Evolutionary conservation across 1,140 invertebrate genomes (phyloP).

Genomic region (Drosophila albomicans): DNA sequence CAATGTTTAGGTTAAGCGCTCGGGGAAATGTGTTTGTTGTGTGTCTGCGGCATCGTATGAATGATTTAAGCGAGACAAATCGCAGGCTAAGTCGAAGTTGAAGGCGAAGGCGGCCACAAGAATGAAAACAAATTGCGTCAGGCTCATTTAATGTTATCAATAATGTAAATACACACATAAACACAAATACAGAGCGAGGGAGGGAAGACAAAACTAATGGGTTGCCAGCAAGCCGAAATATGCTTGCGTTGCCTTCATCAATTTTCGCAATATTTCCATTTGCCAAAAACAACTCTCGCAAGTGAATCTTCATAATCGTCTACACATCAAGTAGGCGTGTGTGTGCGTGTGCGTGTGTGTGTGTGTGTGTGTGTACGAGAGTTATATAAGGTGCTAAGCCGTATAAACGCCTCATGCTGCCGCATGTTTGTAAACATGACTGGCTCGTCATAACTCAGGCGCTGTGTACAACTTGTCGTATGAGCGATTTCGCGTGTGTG

Average conservation of each 20-base stretch:
- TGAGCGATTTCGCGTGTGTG: slow-evolving; percentile 37
- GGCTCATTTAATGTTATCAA: slow-evolving; percentile 62
- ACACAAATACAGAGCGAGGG: slow-evolving; percentile 35
- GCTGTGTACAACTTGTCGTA: slow-evolving; percentile 32
- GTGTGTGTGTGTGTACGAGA: not conserved
- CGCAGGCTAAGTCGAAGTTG: not conserved
- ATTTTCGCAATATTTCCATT: slow-evolving; percentile 24
- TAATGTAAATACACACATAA: slow-evolving; percentile 59
- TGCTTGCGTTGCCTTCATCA: slow-evolving; percentile 10
- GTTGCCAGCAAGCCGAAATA: slow-evolving; percentile 35
- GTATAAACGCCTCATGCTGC: not conserved
- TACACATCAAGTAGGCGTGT: not conserved
- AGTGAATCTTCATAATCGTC: slow-evolving; percentile 47
- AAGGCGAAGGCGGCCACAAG: slow-evolving; percentile 12
- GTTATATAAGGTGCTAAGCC: slow-evolving; percentile 18
- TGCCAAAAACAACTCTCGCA: slow-evolving; percentile 28
- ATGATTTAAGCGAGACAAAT: not conserved
- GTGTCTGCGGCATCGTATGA: slow-evolving; percentile 2
- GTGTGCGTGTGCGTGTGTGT: slow-evolving; percentile 4
- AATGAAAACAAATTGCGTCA: slow-evolving; percentile 61
- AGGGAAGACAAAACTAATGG: slow-evolving; percentile 43
- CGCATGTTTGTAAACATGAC: not conserved
- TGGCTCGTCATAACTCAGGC: slow-evolving; percentile 33
- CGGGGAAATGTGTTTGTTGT: not conserved
- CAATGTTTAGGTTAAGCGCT: slow-evolving; percentile 20